phyloP scores from a whole-genome alignment of 2,797 vertebrate genomes.

The Cryptoblepharus egeriae region DNA sequence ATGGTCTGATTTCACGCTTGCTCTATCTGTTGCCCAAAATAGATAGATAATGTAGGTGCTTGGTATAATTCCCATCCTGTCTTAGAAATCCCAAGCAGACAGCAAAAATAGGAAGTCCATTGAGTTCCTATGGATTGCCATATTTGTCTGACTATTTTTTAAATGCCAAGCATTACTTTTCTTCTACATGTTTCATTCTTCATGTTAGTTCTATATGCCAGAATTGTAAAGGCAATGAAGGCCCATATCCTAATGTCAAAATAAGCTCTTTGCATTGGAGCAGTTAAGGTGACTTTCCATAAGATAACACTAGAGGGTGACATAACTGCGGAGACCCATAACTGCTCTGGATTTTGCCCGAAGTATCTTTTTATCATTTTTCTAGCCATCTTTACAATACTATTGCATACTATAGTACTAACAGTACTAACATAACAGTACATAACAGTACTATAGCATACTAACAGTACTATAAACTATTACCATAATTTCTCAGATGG shows the following conservation, averaged over 20 bases:
- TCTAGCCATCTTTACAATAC: too few species aligned
- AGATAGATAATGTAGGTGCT: neutral
- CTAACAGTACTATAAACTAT: neutral
- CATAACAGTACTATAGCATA: too few species aligned
- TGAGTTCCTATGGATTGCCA: neutral
- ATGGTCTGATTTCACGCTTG: too few species aligned
- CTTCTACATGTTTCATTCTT: neutral
- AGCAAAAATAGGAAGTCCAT: neutral
- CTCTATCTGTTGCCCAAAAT: neutral
- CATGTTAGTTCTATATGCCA: neutral
- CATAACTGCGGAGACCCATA: too few species aligned
- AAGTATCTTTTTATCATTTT: neutral
- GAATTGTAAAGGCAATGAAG: neutral
- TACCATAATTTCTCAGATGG: neutral
- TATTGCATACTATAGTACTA: too few species aligned
- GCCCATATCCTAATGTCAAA: too few species aligned
- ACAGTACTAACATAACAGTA: too few species aligned
- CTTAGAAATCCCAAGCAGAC: neutral
- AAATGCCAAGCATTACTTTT: neutral
- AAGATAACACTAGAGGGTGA: too few species aligned
- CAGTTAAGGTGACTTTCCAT: too few species aligned
- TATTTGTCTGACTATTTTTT: neutral
- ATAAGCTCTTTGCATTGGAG: too few species aligned
- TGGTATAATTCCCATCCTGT: neutral
- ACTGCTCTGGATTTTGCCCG: too few species aligned